These are phyloP conservation scores for Axis porcinus DNA, from an alignment of 2,113 vertebrate species.

Conservation along the genomic window DNA sequence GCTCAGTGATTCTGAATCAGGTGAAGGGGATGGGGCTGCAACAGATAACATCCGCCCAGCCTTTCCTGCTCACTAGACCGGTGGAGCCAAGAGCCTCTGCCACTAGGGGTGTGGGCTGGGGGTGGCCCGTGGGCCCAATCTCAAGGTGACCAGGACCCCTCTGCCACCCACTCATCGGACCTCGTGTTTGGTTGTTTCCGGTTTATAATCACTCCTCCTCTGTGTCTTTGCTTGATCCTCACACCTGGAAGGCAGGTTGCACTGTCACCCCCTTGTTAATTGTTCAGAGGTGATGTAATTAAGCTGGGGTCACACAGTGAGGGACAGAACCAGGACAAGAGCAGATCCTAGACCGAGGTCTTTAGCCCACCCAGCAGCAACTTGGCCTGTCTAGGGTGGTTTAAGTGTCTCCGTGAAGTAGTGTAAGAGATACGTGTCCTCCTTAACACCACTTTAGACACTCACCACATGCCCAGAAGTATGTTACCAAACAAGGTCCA, in stretches of 20 bases:
- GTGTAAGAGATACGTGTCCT: not conserved
- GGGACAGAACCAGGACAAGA: not conserved
- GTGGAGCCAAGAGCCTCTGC: not conserved
- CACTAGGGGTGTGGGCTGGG: not conserved
- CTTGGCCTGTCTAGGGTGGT: not conserved
- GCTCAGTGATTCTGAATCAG: not conserved
- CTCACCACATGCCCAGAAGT: too few species aligned
- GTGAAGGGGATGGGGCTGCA: not conserved
- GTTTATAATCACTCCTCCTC: not conserved
- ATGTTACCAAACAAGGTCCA: not conserved
- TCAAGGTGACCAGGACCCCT: not conserved
- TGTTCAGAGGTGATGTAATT: not conserved
- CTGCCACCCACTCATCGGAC: not conserved
- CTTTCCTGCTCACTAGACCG: not conserved
- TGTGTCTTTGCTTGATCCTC: not conserved
- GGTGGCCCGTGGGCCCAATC: not conserved
- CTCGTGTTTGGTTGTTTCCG: rapidly evolving
- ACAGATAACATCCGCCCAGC: not conserved
- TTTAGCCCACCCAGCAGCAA: not conserved
- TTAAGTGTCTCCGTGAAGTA: not conserved
- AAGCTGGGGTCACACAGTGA: not conserved
- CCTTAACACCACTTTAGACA: not conserved
- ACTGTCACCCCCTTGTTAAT: not conserved
- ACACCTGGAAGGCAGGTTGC: not conserved
- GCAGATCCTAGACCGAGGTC: not conserved